Percentiles rank a stretch among this genome's conserved stretches.
These are phyloP conservation scores for Coleophora flavipennella DNA, from an alignment of 2,888 invertebrate species.

Conservation along the genomic window DNA sequence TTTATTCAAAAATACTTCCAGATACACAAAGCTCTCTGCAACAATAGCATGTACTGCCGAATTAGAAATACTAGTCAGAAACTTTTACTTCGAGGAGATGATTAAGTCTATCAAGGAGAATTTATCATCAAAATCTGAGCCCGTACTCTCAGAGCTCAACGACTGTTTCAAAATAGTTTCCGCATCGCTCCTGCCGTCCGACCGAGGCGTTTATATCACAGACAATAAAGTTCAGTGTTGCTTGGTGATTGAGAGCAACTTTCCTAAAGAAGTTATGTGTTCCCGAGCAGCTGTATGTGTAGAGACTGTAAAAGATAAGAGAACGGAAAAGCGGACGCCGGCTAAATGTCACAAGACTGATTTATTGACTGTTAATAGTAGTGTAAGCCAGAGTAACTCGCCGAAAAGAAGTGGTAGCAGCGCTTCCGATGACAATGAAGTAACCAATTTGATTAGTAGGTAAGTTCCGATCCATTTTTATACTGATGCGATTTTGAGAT, in stretches of 20 bases:
- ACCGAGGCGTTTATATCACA: slow-evolving; percentile 62
- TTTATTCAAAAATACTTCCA: no score
- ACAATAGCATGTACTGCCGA: slow-evolving; percentile 84
- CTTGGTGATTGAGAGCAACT: slow-evolving; percentile 51
- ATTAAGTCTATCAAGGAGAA: slow-evolving; percentile 75
- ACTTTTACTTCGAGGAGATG: slow-evolving; percentile 88
- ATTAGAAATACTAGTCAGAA: slow-evolving; percentile 81
- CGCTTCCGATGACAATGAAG: slow-evolving; percentile 27
- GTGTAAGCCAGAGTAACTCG: slow-evolving; percentile 41
- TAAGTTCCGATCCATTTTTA: no score
- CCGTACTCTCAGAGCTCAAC: slow-evolving; percentile 67
- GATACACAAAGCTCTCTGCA: slow-evolving; percentile 84
- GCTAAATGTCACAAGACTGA: slow-evolving; percentile 65
- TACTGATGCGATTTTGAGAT: no score
- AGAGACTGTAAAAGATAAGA: slow-evolving; percentile 63
- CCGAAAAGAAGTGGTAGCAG: slow-evolving; percentile 43
- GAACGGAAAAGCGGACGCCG: slow-evolving; percentile 39
- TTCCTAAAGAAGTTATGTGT: slow-evolving; percentile 78
- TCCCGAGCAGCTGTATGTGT: slow-evolving; percentile 76
- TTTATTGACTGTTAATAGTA: slow-evolving; percentile 55
- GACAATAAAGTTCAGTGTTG: slow-evolving; percentile 57
- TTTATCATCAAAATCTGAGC: slow-evolving; percentile 50
- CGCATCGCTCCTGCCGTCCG: slow-evolving; percentile 67
- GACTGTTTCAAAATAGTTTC: slow-evolving; percentile 72
- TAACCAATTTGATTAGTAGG: slow-evolving; percentile 48